Evolutionary conservation across 2,888 invertebrate species (phyloP).

Genomic region (Sisyra nigra): DNA sequence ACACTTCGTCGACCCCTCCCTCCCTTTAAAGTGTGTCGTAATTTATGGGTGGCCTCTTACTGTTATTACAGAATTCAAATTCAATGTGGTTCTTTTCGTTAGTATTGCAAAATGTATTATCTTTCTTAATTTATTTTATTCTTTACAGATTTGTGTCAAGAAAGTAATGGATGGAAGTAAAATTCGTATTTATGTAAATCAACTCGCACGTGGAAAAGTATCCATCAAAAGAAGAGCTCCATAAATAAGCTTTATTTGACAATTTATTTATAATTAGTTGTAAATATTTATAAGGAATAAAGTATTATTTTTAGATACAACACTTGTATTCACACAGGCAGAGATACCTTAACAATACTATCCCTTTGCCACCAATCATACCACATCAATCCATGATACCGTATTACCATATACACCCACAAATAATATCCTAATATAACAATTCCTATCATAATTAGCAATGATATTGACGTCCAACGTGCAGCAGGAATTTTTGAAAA

Average conservation of each 20-base stretch:
- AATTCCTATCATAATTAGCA: slow-evolving; percentile 30
- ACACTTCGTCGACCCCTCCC: too few species aligned
- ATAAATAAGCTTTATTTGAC: slow-evolving; percentile 23
- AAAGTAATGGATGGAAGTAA: slow-evolving; percentile 63
- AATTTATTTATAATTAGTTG: background rate
- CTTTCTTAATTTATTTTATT: slow-evolving; percentile 3
- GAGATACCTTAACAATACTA: slow-evolving; percentile 28
- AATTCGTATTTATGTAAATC: slow-evolving; percentile 67
- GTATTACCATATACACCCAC: slow-evolving; percentile 32
- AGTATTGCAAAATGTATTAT: slow-evolving; percentile 3
- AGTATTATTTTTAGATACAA: background rate
- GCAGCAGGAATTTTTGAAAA: slow-evolving; percentile 30
- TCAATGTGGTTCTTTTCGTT: too few species aligned
- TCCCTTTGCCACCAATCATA: slow-evolving; percentile 37
- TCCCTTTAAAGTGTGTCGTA: too few species aligned
- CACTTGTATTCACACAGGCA: slow-evolving; percentile 14
- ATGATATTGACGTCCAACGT: slow-evolving; percentile 30
- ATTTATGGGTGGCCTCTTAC: too few species aligned
- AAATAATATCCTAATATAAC: slow-evolving; percentile 33
- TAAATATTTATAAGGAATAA: background rate
- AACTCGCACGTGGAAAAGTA: slow-evolving; percentile 76
- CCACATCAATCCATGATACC: slow-evolving; percentile 33
- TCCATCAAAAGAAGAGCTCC: slow-evolving; percentile 74
- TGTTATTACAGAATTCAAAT: too few species aligned
- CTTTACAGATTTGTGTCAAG: slow-evolving; percentile 75